A percentile compares a stretch with the other conserved stretches of the same genome.
phyloP scores from a whole-genome alignment of 2,797 vertebrate species.

The Sebastiscus albofasciatus region DNA sequence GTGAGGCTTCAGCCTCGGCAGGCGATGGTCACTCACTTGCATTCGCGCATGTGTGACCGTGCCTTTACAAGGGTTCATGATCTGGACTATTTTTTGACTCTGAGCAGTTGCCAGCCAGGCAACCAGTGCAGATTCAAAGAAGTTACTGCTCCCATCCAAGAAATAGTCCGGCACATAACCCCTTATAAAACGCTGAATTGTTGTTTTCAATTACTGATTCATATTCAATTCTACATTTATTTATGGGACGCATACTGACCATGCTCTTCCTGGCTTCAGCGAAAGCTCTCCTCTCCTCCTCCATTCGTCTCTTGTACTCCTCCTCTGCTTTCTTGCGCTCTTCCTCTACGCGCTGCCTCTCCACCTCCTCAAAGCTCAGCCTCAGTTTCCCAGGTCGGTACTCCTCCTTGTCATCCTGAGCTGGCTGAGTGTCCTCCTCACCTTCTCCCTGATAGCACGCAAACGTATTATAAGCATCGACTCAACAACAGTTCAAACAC shows the following conservation, averaged over 20 bases:
- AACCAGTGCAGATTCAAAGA: neutral
- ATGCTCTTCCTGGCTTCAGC: conserved; percentile 96
- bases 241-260: conserved; percentile 76
- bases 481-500: neutral
- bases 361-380: conserved; percentile 95
- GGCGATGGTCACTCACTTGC: too few species aligned
- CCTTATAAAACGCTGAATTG: neutral
- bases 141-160: neutral
- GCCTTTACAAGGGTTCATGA: too few species aligned
- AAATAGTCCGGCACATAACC: neutral
- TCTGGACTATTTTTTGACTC: too few species aligned
- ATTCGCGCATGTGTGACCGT: too few species aligned
- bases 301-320: conserved; percentile 91
- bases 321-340: conserved; percentile 91
- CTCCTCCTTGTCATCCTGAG: conserved; percentile 81
- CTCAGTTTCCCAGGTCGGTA: conserved; percentile 91
- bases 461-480: neutral
- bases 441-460: conserved; percentile 80
- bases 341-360: conserved; percentile 92
- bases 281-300: conserved; percentile 95
- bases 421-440: conserved; percentile 66
- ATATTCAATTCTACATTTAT: neutral
- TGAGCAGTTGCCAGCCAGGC: too few species aligned
- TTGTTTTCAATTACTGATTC: neutral
- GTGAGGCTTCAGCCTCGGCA: too few species aligned